Evolutionary conservation across 2,888 invertebrate species (phyloP), one percentile per base, ranked within the genome.

Genomic region (Heliconius hortense): DNA sequence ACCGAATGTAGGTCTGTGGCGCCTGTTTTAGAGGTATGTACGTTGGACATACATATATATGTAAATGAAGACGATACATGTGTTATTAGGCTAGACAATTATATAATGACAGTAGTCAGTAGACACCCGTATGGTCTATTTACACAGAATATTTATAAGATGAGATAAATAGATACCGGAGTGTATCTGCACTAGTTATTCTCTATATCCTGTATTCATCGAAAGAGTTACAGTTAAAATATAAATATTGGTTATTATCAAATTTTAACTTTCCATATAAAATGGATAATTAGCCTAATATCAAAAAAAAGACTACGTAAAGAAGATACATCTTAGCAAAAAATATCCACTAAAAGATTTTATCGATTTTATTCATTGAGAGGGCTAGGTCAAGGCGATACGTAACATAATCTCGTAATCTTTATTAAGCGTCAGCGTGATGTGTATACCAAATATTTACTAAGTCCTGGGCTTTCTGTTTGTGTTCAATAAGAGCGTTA

Each of bases 401-500:
- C 62, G 67, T 72, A 72, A 60, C 76, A 78, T 81, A 82, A 81
- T 82, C 82, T 74, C 75, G 73, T 86, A 86, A 84, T 87, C 85
- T 86, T 85, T 84, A 85, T 85, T 87, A 87, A 84, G 83, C 84
- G 82, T 80, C 82, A 73, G 81, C 80, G 81, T 82, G 81, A 82
- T 80, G 79, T 81, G 81, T 82, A 76, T 84, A 82, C 84, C 83
- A 83, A 85, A 88, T 85, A 84, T 84, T 82, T 77, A 82, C 81
- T 87, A 88, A 88, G 86, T 84, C 84, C 80, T 81, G 74, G 78
- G 82, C 79, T 81, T 82, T 80, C 70, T 80, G 80, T 82, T 81
- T 80, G 80, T 81, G 80, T 79, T 78, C 80, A 88, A 87, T 88
- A 89, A 86, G 77, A 73, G 77, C 84, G 84, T 83, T 84, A 79